These are phyloP conservation scores for Hoplodrina blanda DNA, from an alignment of 2,888 invertebrate species.

Conservation along the genomic window DNA sequence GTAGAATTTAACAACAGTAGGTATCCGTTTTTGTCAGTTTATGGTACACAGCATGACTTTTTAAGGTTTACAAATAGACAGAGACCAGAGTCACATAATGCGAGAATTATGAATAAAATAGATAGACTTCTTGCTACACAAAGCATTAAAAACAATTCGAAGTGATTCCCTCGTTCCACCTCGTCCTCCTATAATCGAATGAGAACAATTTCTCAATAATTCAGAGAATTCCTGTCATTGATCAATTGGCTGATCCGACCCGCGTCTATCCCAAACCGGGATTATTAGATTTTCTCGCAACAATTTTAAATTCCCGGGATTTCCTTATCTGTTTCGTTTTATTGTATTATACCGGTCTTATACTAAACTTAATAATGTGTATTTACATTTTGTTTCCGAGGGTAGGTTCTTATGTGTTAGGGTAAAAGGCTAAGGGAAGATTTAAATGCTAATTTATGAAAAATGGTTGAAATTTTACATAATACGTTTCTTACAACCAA, in stretches of 20 bases:
- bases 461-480: conserved; percentile 2
- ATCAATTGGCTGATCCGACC: conserved; percentile 77
- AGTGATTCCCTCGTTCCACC: conserved; percentile 21
- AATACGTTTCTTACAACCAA: neutral
- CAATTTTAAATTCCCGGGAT: conserved; percentile 70
- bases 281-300: conserved; percentile 79
- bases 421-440: neutral
- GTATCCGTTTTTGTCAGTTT: too few relatives aligned
- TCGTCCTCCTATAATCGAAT: conserved; percentile 63
- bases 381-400: conserved; percentile 55
- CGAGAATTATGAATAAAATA: neutral
- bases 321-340: conserved; percentile 65
- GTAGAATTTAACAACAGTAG: too few relatives aligned
- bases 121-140: conserved; percentile 11
- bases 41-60: too few relatives aligned
- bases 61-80: too few relatives aligned
- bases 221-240: conserved; percentile 74
- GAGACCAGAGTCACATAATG: too few relatives aligned
- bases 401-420: conserved; percentile 21
- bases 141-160: conserved; percentile 51
- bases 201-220: conserved; percentile 74
- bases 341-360: conserved; percentile 60
- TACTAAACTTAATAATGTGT: conserved; percentile 51
- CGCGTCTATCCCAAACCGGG: conserved; percentile 63
- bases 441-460: conserved; percentile 24